A percentile compares a stretch with the other conserved stretches of the same genome.
Evolutionary conservation across 2,113 vertebrate genomes (phyloP).

Genomic region (Pteruthius melanotis): DNA sequence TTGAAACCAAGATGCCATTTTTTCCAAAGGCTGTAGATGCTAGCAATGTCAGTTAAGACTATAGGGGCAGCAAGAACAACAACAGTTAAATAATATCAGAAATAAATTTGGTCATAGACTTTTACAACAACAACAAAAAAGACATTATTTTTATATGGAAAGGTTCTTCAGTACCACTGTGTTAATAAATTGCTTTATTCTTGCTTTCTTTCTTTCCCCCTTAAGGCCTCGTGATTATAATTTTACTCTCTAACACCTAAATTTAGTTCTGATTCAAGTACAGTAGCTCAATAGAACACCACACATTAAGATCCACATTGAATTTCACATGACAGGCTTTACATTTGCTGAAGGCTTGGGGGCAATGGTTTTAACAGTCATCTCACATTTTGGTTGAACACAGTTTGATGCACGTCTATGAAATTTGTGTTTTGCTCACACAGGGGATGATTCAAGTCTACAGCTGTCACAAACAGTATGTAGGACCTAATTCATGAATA

Average conservation of each 20-base stretch:
- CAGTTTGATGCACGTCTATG: slow-evolving; percentile 61
- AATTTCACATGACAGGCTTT: slow-evolving; percentile 38
- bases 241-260: not conserved
- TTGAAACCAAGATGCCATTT: not conserved
- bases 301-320: not conserved
- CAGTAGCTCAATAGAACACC: not conserved
- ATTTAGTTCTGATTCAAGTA: not conserved
- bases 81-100: not conserved
- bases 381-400: slow-evolving; percentile 34
- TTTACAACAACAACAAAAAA: not conserved
- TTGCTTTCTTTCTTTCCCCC: not conserved
- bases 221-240: not conserved
- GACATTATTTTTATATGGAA: not conserved
- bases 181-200: not conserved
- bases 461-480: slow-evolving; percentile 64
- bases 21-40: not conserved
- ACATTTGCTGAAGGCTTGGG: not conserved
- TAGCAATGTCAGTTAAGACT: not conserved
- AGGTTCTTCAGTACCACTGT: not conserved
- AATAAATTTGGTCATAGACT: not conserved
- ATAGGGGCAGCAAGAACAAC: not conserved
- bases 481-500: slow-evolving; percentile 25
- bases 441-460: slow-evolving; percentile 55
- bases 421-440: slow-evolving; percentile 58
- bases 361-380: slow-evolving; percentile 43